Evolutionary conservation across 2,113 vertebrate genomes (phyloP).

Genomic region (Talpa occidentalis): DNA sequence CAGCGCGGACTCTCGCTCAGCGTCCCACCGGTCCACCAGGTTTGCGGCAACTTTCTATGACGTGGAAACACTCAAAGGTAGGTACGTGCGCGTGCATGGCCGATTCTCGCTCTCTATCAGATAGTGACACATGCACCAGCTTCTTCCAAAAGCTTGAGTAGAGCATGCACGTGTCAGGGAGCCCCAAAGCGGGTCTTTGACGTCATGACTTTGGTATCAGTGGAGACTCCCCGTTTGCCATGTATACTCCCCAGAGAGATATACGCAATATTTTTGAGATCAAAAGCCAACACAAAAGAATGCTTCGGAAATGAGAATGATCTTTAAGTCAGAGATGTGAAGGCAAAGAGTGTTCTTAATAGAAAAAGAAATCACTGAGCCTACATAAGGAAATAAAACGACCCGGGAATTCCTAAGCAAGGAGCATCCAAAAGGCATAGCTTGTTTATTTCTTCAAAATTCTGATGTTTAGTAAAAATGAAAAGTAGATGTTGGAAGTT

Average conservation of each 20-base stretch:
- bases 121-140: not conserved
- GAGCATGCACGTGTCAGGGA: not conserved
- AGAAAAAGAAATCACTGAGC: not conserved
- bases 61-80: conserved; percentile 95
- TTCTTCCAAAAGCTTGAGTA: not conserved
- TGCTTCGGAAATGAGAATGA: not conserved
- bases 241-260: not conserved
- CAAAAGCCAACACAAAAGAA: conserved; percentile 3
- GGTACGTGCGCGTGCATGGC: not conserved
- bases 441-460: not conserved
- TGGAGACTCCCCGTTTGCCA: not conserved
- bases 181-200: not conserved
- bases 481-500: conserved; percentile 33
- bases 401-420: conserved; percentile 11
- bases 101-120: not conserved
- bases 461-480: not conserved
- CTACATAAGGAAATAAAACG: conserved; percentile 43
- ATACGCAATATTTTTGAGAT: conserved; percentile 28
- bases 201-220: not conserved
- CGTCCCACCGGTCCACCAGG: conserved; percentile 93
- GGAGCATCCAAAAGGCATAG: not conserved
- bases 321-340: conserved; percentile 21
- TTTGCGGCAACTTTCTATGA: conserved; percentile 96
- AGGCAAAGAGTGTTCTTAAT: not conserved
- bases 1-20: conserved; percentile 85